A percentile compares a stretch with the other conserved stretches of the same genome.
Evolutionary conservation across 1,140 invertebrate genomes (phyloP).

Genomic region (Schlechtendalia chinensis): DNA sequence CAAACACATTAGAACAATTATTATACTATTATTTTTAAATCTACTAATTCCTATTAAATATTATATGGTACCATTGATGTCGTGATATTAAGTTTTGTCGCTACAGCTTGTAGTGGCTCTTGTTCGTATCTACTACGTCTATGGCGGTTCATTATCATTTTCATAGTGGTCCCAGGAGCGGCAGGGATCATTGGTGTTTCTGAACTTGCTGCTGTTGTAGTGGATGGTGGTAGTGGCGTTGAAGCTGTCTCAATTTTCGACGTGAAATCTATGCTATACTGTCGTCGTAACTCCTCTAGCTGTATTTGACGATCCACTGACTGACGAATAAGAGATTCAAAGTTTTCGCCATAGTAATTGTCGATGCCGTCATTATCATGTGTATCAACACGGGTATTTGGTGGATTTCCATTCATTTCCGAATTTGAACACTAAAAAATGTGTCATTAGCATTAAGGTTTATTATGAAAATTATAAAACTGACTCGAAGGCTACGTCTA

Average conservation of each 20-base stretch:
- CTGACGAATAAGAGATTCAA: neutral
- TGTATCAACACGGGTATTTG: neutral
- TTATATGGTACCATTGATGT: neutral
- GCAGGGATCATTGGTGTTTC: neutral
- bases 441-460: neutral
- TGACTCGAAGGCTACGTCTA: neutral
- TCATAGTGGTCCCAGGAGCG: neutral
- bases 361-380: neutral
- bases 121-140: conserved; percentile 35
- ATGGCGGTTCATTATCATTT: conserved; percentile 15
- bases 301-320: neutral
- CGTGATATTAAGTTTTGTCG: neutral
- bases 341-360: neutral
- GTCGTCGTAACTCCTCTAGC: neutral
- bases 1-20: neutral
- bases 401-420: neutral
- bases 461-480: neutral
- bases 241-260: neutral
- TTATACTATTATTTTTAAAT: neutral
- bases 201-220: neutral
- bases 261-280: neutral
- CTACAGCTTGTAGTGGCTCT: neutral
- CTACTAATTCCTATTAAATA: neutral
- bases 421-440: neutral
- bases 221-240: neutral